Evolutionary conservation across 2,797 vertebrate genomes (phyloP), one percentile per base, ranked within the genome.

Genomic region (Sebastes minor): DNA sequence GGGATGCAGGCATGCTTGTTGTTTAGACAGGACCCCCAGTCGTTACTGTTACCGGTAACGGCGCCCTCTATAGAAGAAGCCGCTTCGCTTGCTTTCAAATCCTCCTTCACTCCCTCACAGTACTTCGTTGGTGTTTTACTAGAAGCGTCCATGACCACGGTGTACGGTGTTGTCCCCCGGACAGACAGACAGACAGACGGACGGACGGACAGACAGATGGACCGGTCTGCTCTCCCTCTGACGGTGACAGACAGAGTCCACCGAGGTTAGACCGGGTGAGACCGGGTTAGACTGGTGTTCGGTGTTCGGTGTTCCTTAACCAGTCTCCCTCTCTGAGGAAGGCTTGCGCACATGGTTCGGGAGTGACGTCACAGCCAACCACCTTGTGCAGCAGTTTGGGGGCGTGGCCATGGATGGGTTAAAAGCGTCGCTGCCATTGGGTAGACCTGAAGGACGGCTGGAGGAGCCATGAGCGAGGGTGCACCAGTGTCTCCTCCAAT

Each of bases 1-100:
- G 92, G 90, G 52, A 95, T 67, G 14, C 70, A 70, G 22, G 33
- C 25, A 3, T 22, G 7, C 1, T 81, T 6, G 27, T 74, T 78
- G 53, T 32, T 73, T 57, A 16, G 25, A 18, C 90, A 92, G 6
- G 65, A 78, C 62, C 77, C 28, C 12, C 82, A 82, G 14, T 32
- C n/a, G 2, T 38, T 38, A 14, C 35, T 4, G 27, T 38, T 38
- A 0, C 3, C 13, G 9, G 32, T 33, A 11, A 10, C 32, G 9
- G 82, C 16, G 8, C 55, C 69, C 27, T 8, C 77, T 1, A 0
- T 23, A 5, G 30, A 2, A 5, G 76, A 1, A 20, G 7, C 60
- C 8, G 20, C 60, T 2, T 66, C 83, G 2, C 0, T 27, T 1
- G 67, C 12, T 9, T 73, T 86, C 2, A 20, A 2, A 9, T 73